Evolutionary conservation across 2,888 invertebrate species (phyloP).

Genomic region (Biston stratarius): DNA sequence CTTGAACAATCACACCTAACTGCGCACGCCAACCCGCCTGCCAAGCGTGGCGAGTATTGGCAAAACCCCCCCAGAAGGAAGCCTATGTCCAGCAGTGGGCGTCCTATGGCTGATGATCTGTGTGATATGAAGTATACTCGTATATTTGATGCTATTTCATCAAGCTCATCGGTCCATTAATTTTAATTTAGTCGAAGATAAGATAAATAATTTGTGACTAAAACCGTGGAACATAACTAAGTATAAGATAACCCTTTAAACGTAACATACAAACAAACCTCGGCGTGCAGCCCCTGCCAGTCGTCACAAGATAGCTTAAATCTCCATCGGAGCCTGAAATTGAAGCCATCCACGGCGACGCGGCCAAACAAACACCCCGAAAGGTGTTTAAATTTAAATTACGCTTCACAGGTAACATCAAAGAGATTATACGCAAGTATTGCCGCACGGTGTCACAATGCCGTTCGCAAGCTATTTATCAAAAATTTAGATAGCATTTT

Average conservation of each 20-base stretch:
- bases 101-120: too few species aligned
- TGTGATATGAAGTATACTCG: too few species aligned
- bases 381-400: constrained; percentile 65
- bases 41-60: too few species aligned
- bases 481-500: neutral
- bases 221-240: neutral
- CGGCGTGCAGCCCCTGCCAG: neutral
- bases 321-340: constrained; percentile 54
- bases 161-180: too few species aligned
- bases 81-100: too few species aligned
- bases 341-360: constrained; percentile 48
- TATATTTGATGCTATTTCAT: too few species aligned
- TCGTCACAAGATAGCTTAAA: constrained; percentile 26
- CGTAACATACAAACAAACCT: neutral
- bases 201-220: too few species aligned
- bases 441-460: constrained; percentile 44
- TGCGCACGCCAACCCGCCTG: too few species aligned
- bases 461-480: neutral
- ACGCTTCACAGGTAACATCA: constrained; percentile 59
- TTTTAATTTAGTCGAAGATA: too few species aligned
- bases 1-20: too few species aligned
- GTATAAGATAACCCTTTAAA: neutral
- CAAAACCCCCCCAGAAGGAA: too few species aligned
- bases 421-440: constrained; percentile 52
- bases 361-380: constrained; percentile 46